These are phyloP conservation scores for Eupleurogrammus muticus DNA, from an alignment of 2,797 vertebrate genomes.

Conservation along the genomic window DNA sequence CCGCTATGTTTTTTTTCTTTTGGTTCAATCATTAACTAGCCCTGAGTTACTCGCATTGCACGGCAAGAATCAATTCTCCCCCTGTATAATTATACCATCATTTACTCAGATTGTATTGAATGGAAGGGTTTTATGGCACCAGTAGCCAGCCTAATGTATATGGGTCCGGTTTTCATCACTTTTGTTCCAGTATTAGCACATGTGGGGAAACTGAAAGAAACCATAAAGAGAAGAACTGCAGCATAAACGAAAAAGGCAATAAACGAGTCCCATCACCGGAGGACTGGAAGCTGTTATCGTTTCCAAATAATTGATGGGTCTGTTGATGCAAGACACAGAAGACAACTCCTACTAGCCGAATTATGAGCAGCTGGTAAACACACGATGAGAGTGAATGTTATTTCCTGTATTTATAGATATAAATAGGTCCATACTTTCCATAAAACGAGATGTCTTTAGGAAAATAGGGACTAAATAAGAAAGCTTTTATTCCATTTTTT, in stretches of 20 bases:
- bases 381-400: not conserved
- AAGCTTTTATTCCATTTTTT: too few relatives aligned
- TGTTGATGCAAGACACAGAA: not conserved
- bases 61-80: conserved; percentile 74
- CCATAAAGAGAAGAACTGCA: conserved; percentile 8
- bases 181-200: conserved; percentile 15
- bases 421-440: too few relatives aligned
- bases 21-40: conserved; percentile 72
- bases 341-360: not conserved
- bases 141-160: conserved; percentile 48
- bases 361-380: not conserved
- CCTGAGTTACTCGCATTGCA: conserved; percentile 77
- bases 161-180: conserved; percentile 42
- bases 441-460: too few relatives aligned
- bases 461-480: too few relatives aligned
- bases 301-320: not conserved
- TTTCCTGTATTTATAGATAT: too few relatives aligned
- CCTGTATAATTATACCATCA: conserved; percentile 78
- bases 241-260: conserved; percentile 1
- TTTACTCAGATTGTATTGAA: conserved; percentile 74
- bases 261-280: not conserved
- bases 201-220: conserved; percentile 14
- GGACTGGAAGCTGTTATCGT: not conserved
- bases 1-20: conserved; percentile 29
- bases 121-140: conserved; percentile 63